A percentile compares a stretch with the other conserved stretches of the same genome.
Conservation (phyloP, 2,888 invertebrate genomes). For the Ditula angustiorana region DNA sequence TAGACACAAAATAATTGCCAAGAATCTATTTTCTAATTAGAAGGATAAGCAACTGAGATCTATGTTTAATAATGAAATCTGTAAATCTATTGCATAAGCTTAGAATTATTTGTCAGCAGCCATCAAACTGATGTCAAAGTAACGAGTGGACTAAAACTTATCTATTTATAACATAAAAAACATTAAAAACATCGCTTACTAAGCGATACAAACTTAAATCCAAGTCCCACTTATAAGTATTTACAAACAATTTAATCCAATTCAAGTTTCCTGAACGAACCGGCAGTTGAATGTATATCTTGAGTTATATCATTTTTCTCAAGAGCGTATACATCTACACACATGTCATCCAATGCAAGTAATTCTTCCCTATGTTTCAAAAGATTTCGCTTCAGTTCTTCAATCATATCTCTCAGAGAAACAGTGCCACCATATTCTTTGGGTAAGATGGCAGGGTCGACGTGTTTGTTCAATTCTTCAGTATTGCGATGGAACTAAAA, state of each 20-base stretch:
- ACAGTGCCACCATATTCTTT: constrained; percentile 95
- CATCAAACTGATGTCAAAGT: not conserved
- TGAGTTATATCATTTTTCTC: constrained; percentile 87
- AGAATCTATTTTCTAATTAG: constrained; percentile 27
- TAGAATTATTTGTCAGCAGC: constrained; percentile 26
- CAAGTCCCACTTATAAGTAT: not conserved
- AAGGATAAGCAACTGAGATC: constrained; percentile 38
- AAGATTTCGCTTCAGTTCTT: constrained; percentile 88
- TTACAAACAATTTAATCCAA: constrained; percentile 86
- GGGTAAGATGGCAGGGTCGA: constrained; percentile 91
- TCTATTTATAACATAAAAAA: not conserved
- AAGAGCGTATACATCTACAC: constrained; percentile 88
- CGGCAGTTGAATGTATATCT: constrained; percentile 91
- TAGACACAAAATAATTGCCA: constrained; percentile 1
- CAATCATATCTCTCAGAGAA: constrained; percentile 92
- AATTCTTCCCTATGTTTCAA: constrained; percentile 87
- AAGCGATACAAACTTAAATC: not conserved
- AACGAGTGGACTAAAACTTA: not conserved
- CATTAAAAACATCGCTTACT: not conserved
- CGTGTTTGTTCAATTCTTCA: constrained; percentile 89
- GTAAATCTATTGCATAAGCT: constrained; percentile 32
- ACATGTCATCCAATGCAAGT: constrained; percentile 91
- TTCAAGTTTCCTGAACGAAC: constrained; percentile 93
- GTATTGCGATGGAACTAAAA: constrained; percentile 90
- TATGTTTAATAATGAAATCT: constrained; percentile 29